These are phyloP conservation scores for Saxidomus purpurata DNA, from an alignment of 1,140 invertebrate genomes.

Conservation along the genomic window DNA sequence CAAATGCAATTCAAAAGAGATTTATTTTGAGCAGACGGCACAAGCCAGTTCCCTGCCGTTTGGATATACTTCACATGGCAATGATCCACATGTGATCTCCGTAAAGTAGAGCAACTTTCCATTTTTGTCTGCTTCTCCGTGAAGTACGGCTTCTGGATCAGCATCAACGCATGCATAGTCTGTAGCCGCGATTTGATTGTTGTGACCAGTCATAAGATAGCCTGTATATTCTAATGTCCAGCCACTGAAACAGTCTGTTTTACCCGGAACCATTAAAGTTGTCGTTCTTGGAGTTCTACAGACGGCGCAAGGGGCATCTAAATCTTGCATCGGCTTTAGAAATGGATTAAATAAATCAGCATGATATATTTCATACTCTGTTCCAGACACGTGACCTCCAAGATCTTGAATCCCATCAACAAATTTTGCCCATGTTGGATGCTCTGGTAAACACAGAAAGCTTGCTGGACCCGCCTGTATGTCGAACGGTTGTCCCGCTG, in stretches of 20 bases:
- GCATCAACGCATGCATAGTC: constrained; percentile 48
- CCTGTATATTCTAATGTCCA: constrained; percentile 44
- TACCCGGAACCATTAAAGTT: constrained; percentile 22
- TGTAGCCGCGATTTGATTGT: neutral
- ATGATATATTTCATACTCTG: constrained; percentile 10
- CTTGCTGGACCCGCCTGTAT: neutral
- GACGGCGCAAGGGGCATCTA: constrained; percentile 3
- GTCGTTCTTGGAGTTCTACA: neutral
- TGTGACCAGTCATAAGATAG: constrained; percentile 31
- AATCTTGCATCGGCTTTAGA: neutral
- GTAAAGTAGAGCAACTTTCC: constrained; percentile 17
- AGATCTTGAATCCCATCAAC: neutral
- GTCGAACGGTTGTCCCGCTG: constrained; percentile 21
- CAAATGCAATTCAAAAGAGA: no score
- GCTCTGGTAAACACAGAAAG: constrained; percentile 31
- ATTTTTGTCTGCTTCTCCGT: neutral
- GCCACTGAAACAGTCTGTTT: neutral
- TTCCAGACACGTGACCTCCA: constrained; percentile 3
- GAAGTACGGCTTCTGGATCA: neutral
- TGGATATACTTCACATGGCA: constrained; percentile 14
- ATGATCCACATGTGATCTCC: constrained; percentile 15
- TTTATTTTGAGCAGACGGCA: constrained; percentile 37
- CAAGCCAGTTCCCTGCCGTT: neutral
- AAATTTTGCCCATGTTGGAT: constrained; percentile 42
- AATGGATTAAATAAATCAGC: neutral